Evolutionary conservation across 2,797 vertebrate genomes (phyloP), one percentile per base, ranked within the genome.

Genomic region (Lagodon rhomboides): DNA sequence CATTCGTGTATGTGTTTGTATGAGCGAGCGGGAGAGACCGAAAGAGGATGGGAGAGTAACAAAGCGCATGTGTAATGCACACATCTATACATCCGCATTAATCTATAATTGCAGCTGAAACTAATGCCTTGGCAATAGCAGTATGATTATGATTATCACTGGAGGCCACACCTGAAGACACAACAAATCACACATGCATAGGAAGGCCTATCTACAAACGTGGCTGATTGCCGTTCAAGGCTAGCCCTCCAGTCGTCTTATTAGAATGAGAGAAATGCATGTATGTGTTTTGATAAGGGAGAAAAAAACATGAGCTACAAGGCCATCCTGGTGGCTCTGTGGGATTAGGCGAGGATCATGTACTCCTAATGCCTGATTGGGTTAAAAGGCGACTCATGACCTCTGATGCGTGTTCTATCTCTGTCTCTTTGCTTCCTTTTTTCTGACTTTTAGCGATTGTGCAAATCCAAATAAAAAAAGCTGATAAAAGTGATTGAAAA

Each of bases 131-230:
- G 70, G 87, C 85, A 90, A 83, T 75, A 78, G 85, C 68, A 72
- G 77, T 71, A 85, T 84, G 88, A 93, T 91, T 87, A 84, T 89
- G 80, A 93, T 93, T 91, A 91, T 84, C 77, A 90, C 91, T 89
- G 69, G 62, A 80, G 92, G 93, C 91, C 86, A 83, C 74, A 91
- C 90, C 93, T 77, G 81, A 89, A 92, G 91, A 90, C 88, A 86
- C 85, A 87, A 87, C 90, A 90, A 89, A 91, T 89, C 90, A 90
- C 55, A 86, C 79, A 88, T 86, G 85, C 88, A 91, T 79, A 83
- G 73, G 53, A 73, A 80, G 84, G 75, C 74, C 83, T 89, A 87
- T 90, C 88, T 83, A 20, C 20, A 1, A 79, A 83, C 43, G 23
- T 0, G 75, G 71, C 67, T 83, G 86, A 92, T 90, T 91, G 82